phyloP scores from a whole-genome alignment of 2,797 vertebrate species.

The Hylomyscus alleni region DNA sequence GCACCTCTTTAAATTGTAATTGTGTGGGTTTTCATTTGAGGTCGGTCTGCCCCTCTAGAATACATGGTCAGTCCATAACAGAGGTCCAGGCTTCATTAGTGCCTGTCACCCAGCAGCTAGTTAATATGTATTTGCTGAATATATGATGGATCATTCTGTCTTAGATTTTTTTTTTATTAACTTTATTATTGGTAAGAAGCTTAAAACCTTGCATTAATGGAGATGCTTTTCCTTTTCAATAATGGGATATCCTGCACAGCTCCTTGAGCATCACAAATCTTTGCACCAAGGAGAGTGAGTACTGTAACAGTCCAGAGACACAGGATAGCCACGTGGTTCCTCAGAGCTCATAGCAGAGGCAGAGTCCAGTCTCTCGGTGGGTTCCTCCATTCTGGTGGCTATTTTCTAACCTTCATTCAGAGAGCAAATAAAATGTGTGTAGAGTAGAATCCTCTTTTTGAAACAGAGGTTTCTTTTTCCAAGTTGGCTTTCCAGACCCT shows the following conservation, averaged over 20 bases:
- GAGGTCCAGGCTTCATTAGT: slow-evolving; percentile 7
- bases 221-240: slow-evolving; percentile 25
- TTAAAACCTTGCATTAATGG: neutral
- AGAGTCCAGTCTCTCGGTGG: neutral
- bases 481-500: neutral
- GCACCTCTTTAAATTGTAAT: neutral
- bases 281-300: slow-evolving; percentile 4
- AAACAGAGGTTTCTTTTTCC: slow-evolving; percentile 12
- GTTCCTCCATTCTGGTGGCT: neutral
- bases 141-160: neutral
- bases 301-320: slow-evolving; percentile 18
- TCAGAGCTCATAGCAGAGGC: neutral
- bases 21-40: slow-evolving; percentile 7
- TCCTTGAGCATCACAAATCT: slow-evolving; percentile 30
- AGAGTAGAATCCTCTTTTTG: neutral
- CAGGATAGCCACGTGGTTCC: neutral
- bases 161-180: neutral
- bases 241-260: neutral
- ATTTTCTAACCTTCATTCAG: slow-evolving; percentile 1
- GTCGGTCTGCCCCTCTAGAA: neutral
- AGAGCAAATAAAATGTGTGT: neutral
- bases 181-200: slow-evolving; percentile 49
- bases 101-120: too few species aligned
- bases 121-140: neutral
- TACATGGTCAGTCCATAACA: neutral